Conservation (phyloP, 1,140 invertebrate species). For the Drosophila ficusphila region DNA sequence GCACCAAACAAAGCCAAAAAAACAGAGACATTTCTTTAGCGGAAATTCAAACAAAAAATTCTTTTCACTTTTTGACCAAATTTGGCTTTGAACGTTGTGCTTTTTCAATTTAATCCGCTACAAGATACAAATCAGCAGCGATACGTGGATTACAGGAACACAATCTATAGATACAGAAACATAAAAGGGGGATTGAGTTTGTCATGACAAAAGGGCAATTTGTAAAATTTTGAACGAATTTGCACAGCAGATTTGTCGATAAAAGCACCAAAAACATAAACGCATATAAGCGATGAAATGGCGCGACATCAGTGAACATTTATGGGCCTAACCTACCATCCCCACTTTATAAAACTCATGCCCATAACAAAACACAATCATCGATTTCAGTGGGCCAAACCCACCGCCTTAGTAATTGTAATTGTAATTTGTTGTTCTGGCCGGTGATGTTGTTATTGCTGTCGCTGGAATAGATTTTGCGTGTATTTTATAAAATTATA, state of each 20-base stretch:
- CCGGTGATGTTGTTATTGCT: slow-evolving; percentile 26
- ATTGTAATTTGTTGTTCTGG: slow-evolving; percentile 60
- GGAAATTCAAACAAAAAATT: slow-evolving; percentile 70
- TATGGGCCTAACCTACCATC: slow-evolving; percentile 65
- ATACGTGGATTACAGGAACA: slow-evolving; percentile 13
- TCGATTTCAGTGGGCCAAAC: slow-evolving; percentile 35
- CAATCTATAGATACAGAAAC: slow-evolving; percentile 12
- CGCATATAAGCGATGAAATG: slow-evolving; percentile 25
- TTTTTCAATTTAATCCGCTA: slow-evolving; percentile 52
- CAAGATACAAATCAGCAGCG: slow-evolving; percentile 36
- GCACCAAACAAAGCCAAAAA: slow-evolving; percentile 10
- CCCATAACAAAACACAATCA: slow-evolving; percentile 50
- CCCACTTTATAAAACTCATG: slow-evolving; percentile 6
- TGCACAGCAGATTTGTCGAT: slow-evolving; percentile 57
- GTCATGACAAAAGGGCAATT: slow-evolving; percentile 76
- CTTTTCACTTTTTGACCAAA: slow-evolving; percentile 80
- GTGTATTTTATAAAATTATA: slow-evolving; percentile 70
- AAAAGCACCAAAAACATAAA: slow-evolving; percentile 32
- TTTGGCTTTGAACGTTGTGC: slow-evolving; percentile 44
- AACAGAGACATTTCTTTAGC: slow-evolving; percentile 64
- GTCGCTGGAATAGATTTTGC: slow-evolving; percentile 48
- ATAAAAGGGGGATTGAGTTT: slow-evolving; percentile 1
- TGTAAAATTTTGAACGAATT: slow-evolving; percentile 69
- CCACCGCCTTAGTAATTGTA: slow-evolving; percentile 64
- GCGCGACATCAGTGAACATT: slow-evolving; percentile 50